Base-by-base conservation (phyloP, 2,888 invertebrate genomes). In the Zygaena filipendulae region DNA sequence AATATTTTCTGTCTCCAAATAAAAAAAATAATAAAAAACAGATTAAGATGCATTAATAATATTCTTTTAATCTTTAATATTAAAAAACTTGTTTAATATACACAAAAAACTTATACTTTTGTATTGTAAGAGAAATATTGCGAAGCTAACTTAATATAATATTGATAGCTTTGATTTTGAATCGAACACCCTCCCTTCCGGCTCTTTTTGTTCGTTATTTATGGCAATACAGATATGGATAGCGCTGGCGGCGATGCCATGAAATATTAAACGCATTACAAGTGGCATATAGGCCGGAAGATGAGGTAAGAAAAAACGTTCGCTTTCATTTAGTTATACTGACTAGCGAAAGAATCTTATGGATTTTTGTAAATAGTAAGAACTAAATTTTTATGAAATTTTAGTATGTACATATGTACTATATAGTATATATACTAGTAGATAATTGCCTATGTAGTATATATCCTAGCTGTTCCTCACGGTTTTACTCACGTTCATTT, bases 251-350 rank as follows among this genome's bases (percentile, higher is more conserved):
- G 70, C 71, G 63, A 63, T 72, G 69, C 67, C 75, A 71, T 79
- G 77, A 77, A 79, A 79, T 77, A 79, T 77, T 77, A 79, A 79
- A 77, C 68, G 68, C 75, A 74, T 77, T 77, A 75, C 74, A 72
- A 77, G 68, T 72, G 70, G 71, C 71, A 70, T 72, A 71, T 71
- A 71, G 70, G 59, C 64, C 57, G 63, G 57, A 68, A 64, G 63
- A 74, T 71, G 74, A 72, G 70, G 71, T 68, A 61, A 68, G 64
- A 74, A 72, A 66, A 74, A 74, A 67, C 53, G 52, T 54, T 58
- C 50, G 47, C 47, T 59, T 60, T 64, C 64, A 63, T 67, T 68
- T 68, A 45, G 46, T 52, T 46, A n/a, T n/a, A n/a, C 42, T 30
- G 24, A 16, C 5, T 27, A 29, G n/a, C 32, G 48, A 36, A 16